Conservation (phyloP, 1,140 invertebrate species). For the Penaeus chinensis region DNA sequence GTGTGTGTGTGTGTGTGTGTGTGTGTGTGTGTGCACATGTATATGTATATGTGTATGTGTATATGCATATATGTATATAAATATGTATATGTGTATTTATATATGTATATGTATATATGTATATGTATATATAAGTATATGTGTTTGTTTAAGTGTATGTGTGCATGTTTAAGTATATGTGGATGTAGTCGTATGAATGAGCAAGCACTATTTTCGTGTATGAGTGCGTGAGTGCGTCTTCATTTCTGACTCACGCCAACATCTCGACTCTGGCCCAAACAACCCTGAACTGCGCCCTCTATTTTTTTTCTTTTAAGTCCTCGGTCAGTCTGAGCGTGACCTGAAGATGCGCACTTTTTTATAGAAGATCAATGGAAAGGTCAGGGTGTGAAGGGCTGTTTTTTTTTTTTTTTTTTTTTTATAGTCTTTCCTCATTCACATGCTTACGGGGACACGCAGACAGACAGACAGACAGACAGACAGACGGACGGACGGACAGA, state of each 20-base stretch:
- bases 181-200: neutral
- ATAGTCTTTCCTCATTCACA: neutral
- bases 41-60: neutral
- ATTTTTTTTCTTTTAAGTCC: too few species aligned
- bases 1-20: constrained; percentile 10
- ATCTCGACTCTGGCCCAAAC: neutral
- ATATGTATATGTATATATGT: neutral
- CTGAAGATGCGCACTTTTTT: too few species aligned
- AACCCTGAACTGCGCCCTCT: too few species aligned
- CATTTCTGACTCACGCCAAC: neutral
- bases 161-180: neutral
- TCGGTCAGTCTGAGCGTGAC: neutral
- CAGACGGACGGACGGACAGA: neutral
- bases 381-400: too few species aligned
- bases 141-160: neutral
- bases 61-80: neutral
- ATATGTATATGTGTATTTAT: neutral
- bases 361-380: too few species aligned
- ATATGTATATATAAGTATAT: neutral
- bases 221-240: neutral
- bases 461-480: neutral
- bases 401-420: neutral
- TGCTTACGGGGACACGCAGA: neutral
- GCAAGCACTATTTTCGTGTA: neutral
- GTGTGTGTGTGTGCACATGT: neutral